These are phyloP conservation scores for Crocodylus rhombifer DNA, from an alignment of 2,797 vertebrate species.

Conservation along the genomic window DNA sequence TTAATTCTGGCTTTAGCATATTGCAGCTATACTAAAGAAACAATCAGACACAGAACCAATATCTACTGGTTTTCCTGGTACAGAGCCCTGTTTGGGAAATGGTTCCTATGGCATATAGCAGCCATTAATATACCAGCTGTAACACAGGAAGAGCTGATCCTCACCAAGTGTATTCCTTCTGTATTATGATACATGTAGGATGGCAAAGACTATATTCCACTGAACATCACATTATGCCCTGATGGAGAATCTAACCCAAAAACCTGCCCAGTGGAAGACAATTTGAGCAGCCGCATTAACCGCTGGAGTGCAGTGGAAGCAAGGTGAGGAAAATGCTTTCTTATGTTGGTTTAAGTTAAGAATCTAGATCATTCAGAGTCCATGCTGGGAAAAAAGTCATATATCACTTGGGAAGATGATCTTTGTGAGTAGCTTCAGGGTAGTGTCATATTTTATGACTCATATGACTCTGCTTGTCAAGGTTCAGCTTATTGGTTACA, in stretches of 20 bases:
- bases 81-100: not conserved
- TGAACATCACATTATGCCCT: constrained; percentile 89
- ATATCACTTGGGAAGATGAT: too few species aligned
- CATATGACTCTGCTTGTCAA: not conserved
- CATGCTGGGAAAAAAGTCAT: not conserved
- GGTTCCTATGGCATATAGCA: not conserved
- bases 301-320: constrained; percentile 84
- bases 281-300: constrained; percentile 77
- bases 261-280: constrained; percentile 80
- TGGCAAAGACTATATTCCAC: constrained; percentile 95
- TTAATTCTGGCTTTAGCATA: not conserved
- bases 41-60: not conserved
- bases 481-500: not conserved
- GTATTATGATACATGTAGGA: constrained; percentile 80
- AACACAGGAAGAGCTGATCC: not conserved
- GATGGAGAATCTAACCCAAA: constrained; percentile 81
- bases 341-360: not conserved
- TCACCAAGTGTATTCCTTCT: not conserved
- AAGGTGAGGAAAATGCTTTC: constrained; percentile 81
- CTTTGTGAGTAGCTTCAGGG: not conserved
- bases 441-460: not conserved
- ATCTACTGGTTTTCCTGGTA: too few species aligned
- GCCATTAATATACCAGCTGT: not conserved
- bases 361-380: not conserved
- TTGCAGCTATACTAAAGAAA: not conserved